Evolutionary conservation across 2,797 vertebrate genomes (phyloP).

Genomic region (Acanthurus lineatus): DNA sequence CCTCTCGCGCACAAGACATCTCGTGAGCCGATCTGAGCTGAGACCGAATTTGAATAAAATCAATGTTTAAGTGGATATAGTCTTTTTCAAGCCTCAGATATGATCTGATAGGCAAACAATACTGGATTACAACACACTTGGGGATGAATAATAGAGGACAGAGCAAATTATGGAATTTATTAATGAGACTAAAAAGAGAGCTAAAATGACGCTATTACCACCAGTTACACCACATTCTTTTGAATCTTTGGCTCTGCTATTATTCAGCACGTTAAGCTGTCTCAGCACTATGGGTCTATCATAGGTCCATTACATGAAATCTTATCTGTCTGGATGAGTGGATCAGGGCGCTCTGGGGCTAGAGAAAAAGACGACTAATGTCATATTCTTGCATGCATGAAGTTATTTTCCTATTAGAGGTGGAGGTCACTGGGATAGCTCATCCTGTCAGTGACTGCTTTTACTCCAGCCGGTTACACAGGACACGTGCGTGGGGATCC

Average conservation of each 20-base stretch:
- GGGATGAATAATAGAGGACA: slow-evolving; percentile 51
- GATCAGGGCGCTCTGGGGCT: slow-evolving; percentile 9
- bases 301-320: slow-evolving; percentile 39
- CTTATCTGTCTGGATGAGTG: slow-evolving; percentile 24
- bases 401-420: slow-evolving; percentile 39
- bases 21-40: slow-evolving; percentile 83
- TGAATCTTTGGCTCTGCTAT: slow-evolving; percentile 7
- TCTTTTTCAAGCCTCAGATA: slow-evolving; percentile 54
- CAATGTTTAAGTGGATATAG: slow-evolving; percentile 60
- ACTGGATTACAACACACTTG: slow-evolving; percentile 71
- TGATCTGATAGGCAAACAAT: slow-evolving; percentile 69
- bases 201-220: slow-evolving; percentile 47
- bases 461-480: slow-evolving; percentile 10
- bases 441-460: slow-evolving; percentile 11
- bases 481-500: slow-evolving; percentile 57
- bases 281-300: slow-evolving; percentile 45
- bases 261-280: slow-evolving; percentile 46
- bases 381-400: slow-evolving; percentile 18
- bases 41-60: slow-evolving; percentile 80
- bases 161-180: slow-evolving; percentile 61
- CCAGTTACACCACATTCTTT: slow-evolving; percentile 52
- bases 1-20: slow-evolving; percentile 83
- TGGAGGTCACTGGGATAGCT: slow-evolving; percentile 60
- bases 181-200: slow-evolving; percentile 62
- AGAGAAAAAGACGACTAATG: slow-evolving; percentile 15